phyloP scores from a whole-genome alignment of 1,140 invertebrate genomes.

The Procambarus clarkii region DNA sequence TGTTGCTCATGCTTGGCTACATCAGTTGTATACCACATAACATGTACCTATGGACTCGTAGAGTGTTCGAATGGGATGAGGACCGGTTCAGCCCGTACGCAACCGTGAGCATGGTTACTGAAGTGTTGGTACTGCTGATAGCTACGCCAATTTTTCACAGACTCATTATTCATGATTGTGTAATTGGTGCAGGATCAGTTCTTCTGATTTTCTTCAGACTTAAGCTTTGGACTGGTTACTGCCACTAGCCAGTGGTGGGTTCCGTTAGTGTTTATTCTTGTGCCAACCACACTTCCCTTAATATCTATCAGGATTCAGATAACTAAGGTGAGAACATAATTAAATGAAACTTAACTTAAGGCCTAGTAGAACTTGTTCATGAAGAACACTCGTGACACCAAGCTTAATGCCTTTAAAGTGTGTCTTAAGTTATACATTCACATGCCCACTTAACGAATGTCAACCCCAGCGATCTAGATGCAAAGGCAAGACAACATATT shows the following conservation, averaged over 20 bases:
- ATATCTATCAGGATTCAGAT: neutral
- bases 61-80: slow-evolving; percentile 15
- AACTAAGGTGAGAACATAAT: neutral
- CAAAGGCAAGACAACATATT: no score
- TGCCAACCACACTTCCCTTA: neutral
- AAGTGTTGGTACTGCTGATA: neutral
- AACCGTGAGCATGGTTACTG: neutral
- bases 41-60: slow-evolving; percentile 25
- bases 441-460: no score
- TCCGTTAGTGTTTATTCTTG: neutral
- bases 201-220: neutral
- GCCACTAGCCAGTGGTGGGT: slow-evolving; percentile 24
- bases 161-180: neutral
- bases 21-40: neutral
- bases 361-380: no score
- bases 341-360: no score
- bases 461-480: no score
- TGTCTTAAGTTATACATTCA: no score
- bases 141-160: neutral
- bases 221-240: neutral
- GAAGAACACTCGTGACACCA: no score
- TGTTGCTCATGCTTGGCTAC: neutral
- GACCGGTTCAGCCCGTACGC: slow-evolving; percentile 18
- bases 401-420: no score
- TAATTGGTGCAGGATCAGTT: neutral